Evolutionary conservation across 2,797 vertebrate species (phyloP), one percentile per base, ranked within the genome.

Genomic region (Neostethus bicornis): DNA sequence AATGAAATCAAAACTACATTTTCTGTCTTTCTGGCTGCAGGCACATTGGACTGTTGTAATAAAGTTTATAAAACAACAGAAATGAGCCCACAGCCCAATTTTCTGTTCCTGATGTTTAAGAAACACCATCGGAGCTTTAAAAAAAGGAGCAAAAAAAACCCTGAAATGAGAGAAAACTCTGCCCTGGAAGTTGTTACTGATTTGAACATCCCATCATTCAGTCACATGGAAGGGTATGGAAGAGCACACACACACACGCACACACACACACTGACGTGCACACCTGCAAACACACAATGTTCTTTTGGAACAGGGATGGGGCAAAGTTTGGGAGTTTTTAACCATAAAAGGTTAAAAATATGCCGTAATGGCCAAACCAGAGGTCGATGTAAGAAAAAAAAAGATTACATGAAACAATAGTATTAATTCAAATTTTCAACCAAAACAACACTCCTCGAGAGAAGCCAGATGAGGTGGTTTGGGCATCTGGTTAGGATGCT

Each of bases 181-280:
- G 14, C n/a, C 57, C 58, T 63, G 66, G 73, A 73, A 34, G 71
- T 66, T 83, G 81, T 83, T 85, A 85, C 71, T 38, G 63, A 86
- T 79, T 75, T 34, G 52, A 31, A 31, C 31, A 32, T 32, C 29
- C 29, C 5, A 29, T 29, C 12, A 43, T 48, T 53, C 31, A 39
- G 39, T 53, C 62, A 70, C 7, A 43, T 74, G 69, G 61, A 32
- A 61, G 64, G 54, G 70, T 53, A 63, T 70, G 55, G 65, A 71
- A 14, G 44, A 51, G 53, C 57, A 69, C 61, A 66, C 74, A 66
- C 50, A 53, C 51, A 69, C 61, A 66, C 74, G 66, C 50, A 53
- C 51, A 68, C 65, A 63, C 46, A 73, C 61, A 70, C 54, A 44
- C 21, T 20, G 4, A 54, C 68, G 57, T 59, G 47, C 54, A 68